Conservation (phyloP, 2,113 vertebrate genomes). For the Canis aureus region DNA sequence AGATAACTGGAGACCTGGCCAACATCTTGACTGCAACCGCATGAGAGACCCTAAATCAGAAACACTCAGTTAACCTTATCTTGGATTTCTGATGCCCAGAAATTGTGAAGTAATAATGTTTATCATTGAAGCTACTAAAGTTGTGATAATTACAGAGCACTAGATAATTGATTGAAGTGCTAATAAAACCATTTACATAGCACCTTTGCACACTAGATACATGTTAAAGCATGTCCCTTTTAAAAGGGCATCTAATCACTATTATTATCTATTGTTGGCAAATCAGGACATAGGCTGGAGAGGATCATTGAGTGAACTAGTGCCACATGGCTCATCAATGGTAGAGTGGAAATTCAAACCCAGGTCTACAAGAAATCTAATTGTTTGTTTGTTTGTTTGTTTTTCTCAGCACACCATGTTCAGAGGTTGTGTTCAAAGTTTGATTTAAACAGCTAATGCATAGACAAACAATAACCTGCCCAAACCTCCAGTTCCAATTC, state of each 20-base stretch:
- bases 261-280: background rate
- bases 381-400: background rate
- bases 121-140: background rate
- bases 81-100: background rate
- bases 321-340: background rate
- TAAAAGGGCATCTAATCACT: background rate
- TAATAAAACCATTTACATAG: background rate
- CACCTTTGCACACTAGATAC: background rate
- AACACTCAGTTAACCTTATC: background rate
- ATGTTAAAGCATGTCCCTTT: background rate
- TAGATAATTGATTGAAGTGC: background rate
- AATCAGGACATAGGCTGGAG: background rate
- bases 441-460: background rate
- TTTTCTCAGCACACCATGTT: accelerated
- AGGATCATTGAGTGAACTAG: accelerated
- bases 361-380: background rate
- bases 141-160: background rate
- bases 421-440: background rate
- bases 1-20: background rate
- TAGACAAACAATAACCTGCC: background rate
- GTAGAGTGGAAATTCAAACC: background rate
- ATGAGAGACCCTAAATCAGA: background rate
- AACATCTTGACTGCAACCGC: background rate
- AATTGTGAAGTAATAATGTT: background rate
- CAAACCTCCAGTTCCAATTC: background rate